Base-by-base conservation (phyloP, 2,113 vertebrate species). In the Limanda limanda region DNA sequence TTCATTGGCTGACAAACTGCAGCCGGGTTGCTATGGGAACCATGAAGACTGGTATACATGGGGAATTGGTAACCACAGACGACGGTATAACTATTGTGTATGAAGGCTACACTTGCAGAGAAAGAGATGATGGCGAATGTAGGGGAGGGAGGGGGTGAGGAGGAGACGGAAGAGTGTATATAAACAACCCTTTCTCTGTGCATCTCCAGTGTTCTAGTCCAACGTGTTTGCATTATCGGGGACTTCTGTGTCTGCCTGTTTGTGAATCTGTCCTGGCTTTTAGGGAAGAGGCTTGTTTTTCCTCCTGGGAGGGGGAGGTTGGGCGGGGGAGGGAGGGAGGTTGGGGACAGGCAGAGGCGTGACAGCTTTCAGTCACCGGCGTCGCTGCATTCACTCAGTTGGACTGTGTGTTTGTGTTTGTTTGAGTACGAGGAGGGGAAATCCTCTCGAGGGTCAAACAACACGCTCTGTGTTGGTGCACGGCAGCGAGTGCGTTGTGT, bases 201-300 rank as follows among this genome's bases (percentile, higher is more conserved):
- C 88, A 91, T 92, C 91, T 90, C 76, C 88, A 86, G 88, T 93
- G 91, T 93, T 92, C 71, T 84, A 89, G 81, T 86, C 83, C 84
- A 80, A 78, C 72, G 85, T 92, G 90, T 94, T 90, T 87, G 91
- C 91, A 90, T 94, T 69, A 86, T 86, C 64, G 70, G 72, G 84
- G 77, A 84, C 70, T 76, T 83, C 66, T 90, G 74, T 86, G 87
- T 92, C 77, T 86, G 86, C 81, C 92, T 91, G 89, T 92, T 51
- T 63, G 89, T 92, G 81, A 89, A 74, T 91, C 76, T 87, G 89
- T 92, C 84, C 76, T 72, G 64, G 64, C 71, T 79, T 83, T 27
- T 55, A 21, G 47, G 21, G 42, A 63, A 20, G 73, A 45, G 42
- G 68, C 9, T 58, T 2, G n/a, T 27, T 20, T 54, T 45, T 42